Evolutionary conservation across 2,888 invertebrate genomes (phyloP).

Genomic region (Andrena camellia): DNA sequence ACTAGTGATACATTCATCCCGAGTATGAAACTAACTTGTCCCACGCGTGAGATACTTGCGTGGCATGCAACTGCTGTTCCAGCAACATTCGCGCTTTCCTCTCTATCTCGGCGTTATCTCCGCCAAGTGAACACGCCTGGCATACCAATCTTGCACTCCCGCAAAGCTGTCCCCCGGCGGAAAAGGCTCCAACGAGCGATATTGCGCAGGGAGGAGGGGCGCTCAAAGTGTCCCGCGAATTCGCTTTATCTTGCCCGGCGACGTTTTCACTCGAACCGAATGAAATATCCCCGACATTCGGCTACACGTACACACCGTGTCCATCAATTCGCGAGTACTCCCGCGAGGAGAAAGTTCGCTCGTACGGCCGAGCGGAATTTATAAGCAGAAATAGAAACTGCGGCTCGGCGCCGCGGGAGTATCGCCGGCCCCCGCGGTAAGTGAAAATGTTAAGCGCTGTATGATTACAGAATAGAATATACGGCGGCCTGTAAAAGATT

Average conservation of each 20-base stretch:
- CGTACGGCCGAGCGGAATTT: conserved; percentile 51
- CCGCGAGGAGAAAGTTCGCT: conserved; percentile 60
- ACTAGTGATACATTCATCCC: background rate
- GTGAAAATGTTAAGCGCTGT: conserved; percentile 58
- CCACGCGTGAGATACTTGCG: too few relatives aligned
- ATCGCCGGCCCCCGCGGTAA: conserved; percentile 35
- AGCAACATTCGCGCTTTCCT: too few relatives aligned
- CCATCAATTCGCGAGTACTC: conserved; percentile 59
- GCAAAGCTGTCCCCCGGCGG: too few relatives aligned
- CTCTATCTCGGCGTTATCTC: too few relatives aligned
- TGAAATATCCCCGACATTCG: conserved; percentile 45
- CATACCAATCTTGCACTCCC: too few relatives aligned
- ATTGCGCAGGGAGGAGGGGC: background rate
- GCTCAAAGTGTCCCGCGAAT: background rate
- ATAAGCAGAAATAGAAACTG: conserved; percentile 62
- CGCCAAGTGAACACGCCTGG: too few relatives aligned
- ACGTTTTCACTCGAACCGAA: conserved; percentile 26
- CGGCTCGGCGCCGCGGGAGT: conserved; percentile 43
- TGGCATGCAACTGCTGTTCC: too few relatives aligned
- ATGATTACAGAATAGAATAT: conserved; percentile 53
- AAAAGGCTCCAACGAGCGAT: too few relatives aligned
- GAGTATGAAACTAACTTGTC: too few relatives aligned
- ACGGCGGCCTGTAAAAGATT: conserved; percentile 55
- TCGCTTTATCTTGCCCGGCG: conserved; percentile 18
- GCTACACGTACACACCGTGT: conserved; percentile 45